These are phyloP conservation scores for Syngnathoides biaculeatus DNA, from an alignment of 2,113 vertebrate genomes.

Conservation along the genomic window DNA sequence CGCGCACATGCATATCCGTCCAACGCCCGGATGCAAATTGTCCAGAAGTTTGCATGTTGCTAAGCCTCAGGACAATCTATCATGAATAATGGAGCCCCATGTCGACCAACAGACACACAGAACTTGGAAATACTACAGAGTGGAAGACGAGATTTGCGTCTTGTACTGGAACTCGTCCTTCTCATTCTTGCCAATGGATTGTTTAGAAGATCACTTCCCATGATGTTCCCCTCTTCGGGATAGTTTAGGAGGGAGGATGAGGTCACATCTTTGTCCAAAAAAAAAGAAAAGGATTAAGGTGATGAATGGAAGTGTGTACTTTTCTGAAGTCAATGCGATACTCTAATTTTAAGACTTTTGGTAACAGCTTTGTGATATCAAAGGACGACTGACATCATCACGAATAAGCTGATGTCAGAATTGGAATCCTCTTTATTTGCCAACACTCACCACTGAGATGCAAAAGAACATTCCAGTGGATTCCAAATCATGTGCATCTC, in stretches of 20 bases:
- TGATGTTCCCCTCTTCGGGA: neutral
- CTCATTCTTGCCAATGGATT: slow-evolving; percentile 4
- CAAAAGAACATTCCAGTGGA: no score
- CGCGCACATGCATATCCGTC: neutral
- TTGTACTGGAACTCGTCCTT: slow-evolving; percentile 16
- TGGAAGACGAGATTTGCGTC: slow-evolving; percentile 11
- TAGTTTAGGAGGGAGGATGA: neutral
- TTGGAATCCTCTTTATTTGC: no score
- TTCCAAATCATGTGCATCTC: no score
- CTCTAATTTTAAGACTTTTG: neutral
- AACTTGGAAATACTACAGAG: slow-evolving; percentile 16
- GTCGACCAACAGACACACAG: slow-evolving; percentile 29
- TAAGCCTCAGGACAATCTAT: slow-evolving; percentile 28
- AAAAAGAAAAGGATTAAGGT: neutral
- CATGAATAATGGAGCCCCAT: slow-evolving; percentile 53
- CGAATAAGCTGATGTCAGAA: no score
- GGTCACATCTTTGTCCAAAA: neutral
- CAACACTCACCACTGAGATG: no score
- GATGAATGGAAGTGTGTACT: neutral
- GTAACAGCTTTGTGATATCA: neutral
- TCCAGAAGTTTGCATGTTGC: slow-evolving; percentile 35
- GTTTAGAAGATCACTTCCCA: slow-evolving; percentile 3
- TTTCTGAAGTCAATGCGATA: neutral
- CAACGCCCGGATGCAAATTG: slow-evolving; percentile 42
- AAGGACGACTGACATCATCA: neutral